phyloP scores from a whole-genome alignment of 2,888 invertebrate genomes.

The Allophyes oxyacanthae region DNA sequence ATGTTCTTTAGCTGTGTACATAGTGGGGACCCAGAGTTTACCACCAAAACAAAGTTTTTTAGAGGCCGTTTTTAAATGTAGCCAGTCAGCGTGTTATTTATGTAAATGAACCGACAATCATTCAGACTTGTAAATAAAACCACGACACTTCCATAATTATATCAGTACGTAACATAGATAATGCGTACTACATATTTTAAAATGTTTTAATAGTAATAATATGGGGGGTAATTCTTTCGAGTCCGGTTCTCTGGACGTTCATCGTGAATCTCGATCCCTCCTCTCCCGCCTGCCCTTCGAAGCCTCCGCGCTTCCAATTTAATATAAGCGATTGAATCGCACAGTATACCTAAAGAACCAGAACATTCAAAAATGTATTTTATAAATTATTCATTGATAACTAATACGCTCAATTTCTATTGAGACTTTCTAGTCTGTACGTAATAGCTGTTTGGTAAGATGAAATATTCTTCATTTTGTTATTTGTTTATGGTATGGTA shows the following conservation, averaged over 20 bases:
- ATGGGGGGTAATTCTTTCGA: conserved; percentile 67
- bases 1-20: conserved; percentile 15
- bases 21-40: neutral
- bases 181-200: conserved; percentile 2
- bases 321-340: conserved; percentile 73
- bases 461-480: neutral
- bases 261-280: conserved; percentile 79
- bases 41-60: neutral
- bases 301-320: conserved; percentile 72
- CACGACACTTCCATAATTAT: conserved; percentile 5
- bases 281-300: conserved; percentile 69
- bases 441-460: too few species aligned
- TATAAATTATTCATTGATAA: neutral
- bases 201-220: conserved; percentile 12
- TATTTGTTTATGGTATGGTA: neutral
- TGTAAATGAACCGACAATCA: conserved; percentile 52
- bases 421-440: too few species aligned
- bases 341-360: conserved; percentile 63
- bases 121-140: conserved; percentile 7
- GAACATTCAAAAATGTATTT: conserved; percentile 18
- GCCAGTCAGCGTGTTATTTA: conserved; percentile 62
- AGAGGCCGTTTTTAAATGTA: neutral
- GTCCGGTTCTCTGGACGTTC: conserved; percentile 71
- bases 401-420: neutral
- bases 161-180: conserved; percentile 2